Evolutionary conservation across 2,113 vertebrate species (phyloP), one percentile per base, ranked within the genome.

Genomic region (Scortum barcoo): DNA sequence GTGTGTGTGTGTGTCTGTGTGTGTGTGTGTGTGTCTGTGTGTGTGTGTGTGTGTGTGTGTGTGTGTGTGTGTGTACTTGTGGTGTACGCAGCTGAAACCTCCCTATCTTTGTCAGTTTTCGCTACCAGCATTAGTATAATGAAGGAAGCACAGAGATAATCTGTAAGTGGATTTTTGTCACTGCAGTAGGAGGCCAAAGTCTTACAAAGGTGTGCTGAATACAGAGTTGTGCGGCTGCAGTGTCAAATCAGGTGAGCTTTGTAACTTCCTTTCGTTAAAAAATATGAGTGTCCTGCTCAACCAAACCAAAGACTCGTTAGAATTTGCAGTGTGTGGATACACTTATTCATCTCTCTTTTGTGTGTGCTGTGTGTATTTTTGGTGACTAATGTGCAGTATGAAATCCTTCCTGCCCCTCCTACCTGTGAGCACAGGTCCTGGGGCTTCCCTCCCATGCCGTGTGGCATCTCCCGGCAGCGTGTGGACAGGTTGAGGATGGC

Each of bases 401-500:
- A 72, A 7, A 33, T 14, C 22, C 28, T 2, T 38, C 28, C 26
- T 26, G 2, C 17, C 14, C 12, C 9, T 72, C 94, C 80, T 97
- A 99, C 98, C 97, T 96, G 95, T 0, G 97, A 87, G 90, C 98
- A 99, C 90, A 98, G 95, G 92, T 99, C 97, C 95, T 96, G 97
- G 17, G 98, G 97, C 91, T 99, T 99, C 88, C 96, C 96, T 61
- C 96, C 96, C 92, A 99, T 96, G 91, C 96, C 96, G 87, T 97
- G 98, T 42, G 98, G 98, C 98, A 99, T 97, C 95, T 99, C 98
- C 46, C 98, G 95, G 95, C 98, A 99, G 92, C 98, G 97, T 1
- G 98, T 99, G 92, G 98, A 99, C 92, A 99, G 96, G 95, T 99
- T 99, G 94, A 99, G 96, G 94, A 99, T 99, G 94, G 98, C 98